These are phyloP conservation scores for Dinomys branickii DNA, from an alignment of 2,113 vertebrate genomes.

Conservation along the genomic window DNA sequence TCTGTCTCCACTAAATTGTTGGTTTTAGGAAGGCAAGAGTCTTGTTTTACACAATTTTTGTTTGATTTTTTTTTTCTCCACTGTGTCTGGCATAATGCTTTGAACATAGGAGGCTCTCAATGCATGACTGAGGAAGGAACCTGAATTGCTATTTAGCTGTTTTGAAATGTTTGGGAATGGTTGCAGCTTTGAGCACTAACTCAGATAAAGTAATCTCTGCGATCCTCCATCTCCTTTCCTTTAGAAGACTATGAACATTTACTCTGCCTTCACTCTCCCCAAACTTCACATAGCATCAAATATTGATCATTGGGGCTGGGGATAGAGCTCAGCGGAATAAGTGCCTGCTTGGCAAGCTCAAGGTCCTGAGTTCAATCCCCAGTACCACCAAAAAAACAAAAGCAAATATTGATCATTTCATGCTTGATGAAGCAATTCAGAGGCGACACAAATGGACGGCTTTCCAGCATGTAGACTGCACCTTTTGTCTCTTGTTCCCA, in stretches of 20 bases:
- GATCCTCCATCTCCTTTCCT: conserved; percentile 17
- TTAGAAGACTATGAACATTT: background rate
- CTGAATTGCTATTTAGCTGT: background rate
- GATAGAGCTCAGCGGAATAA: too few species aligned
- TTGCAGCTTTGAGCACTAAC: conserved; percentile 28
- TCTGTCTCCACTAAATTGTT: background rate
- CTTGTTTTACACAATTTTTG: background rate
- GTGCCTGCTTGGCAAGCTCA: too few species aligned
- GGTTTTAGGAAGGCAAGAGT: background rate
- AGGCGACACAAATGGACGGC: background rate
- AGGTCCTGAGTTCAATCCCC: too few species aligned
- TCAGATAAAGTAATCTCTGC: conserved; percentile 4
- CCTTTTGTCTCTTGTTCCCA: background rate
- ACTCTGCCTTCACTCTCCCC: background rate
- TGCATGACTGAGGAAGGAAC: conserved; percentile 16
- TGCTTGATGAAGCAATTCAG: background rate
- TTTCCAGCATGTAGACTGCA: background rate
- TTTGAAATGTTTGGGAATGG: conserved; percentile 49
- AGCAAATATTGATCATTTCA: conserved; percentile 30
- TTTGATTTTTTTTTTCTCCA: background rate
- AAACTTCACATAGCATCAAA: conserved; percentile 20
- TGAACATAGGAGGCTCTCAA: background rate
- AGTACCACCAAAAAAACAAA: too few species aligned
- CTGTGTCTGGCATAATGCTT: background rate
- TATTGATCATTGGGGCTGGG: conserved; percentile 38